Evolutionary conservation across 2,113 vertebrate species (phyloP).

Genomic region (Phrynocephalus versicolor): DNA sequence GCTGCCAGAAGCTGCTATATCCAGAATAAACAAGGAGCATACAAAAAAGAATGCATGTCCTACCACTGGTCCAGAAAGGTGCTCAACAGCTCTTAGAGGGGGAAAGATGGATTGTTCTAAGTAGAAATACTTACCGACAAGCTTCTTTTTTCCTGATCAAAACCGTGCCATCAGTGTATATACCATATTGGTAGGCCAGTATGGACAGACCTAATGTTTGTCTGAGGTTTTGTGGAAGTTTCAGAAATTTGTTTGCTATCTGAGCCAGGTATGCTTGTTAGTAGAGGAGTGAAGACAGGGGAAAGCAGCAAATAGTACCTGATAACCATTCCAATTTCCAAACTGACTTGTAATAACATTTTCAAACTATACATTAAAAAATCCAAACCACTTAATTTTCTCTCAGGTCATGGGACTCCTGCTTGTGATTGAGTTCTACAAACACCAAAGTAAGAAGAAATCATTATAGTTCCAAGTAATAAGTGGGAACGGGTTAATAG

Average conservation of each 20-base stretch:
- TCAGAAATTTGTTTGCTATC: background rate
- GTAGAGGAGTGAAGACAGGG: background rate
- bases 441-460: background rate
- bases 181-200: too few species aligned
- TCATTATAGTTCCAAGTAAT: background rate
- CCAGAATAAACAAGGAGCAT: too few species aligned
- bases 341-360: background rate
- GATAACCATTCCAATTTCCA: background rate
- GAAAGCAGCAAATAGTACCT: background rate
- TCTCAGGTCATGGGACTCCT: background rate
- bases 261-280: background rate
- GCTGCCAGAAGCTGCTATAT: too few species aligned
- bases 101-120: too few species aligned
- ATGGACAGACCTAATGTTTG: too few species aligned
- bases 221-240: too few species aligned
- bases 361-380: background rate
- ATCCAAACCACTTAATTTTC: background rate
- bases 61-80: too few species aligned
- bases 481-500: slow-evolving; percentile 1
- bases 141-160: too few species aligned
- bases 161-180: too few species aligned
- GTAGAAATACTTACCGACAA: too few species aligned
- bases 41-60: too few species aligned
- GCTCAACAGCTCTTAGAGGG: too few species aligned
- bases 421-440: slow-evolving; percentile 7